Conservation (phyloP, 2,113 vertebrate species). For the Bolborhynchus lineola region DNA sequence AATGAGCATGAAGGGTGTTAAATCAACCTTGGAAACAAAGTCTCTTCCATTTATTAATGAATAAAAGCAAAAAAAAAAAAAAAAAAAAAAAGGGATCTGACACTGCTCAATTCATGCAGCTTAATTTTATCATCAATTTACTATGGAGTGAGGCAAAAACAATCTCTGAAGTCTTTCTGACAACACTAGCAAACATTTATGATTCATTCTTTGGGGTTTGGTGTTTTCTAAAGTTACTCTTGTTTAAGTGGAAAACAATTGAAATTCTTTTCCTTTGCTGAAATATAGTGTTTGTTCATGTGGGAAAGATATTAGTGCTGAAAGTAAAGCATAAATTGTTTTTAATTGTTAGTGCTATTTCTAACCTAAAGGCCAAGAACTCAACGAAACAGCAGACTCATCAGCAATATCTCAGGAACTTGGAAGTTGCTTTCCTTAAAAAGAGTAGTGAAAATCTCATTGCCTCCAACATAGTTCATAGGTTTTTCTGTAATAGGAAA, state of each 20-base stretch:
- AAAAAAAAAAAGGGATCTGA: not conserved
- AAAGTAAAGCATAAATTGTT: not conserved
- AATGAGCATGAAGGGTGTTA: not conserved
- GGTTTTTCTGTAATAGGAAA: not conserved
- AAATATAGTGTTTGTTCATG: not conserved
- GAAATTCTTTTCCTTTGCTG: not conserved
- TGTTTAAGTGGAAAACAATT: not conserved
- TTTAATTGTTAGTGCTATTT: not conserved
- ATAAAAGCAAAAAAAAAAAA: not conserved
- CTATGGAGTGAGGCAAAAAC: not conserved
- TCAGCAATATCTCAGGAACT: not conserved
- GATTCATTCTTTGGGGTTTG: not conserved
- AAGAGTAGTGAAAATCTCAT: not conserved
- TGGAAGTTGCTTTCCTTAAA: not conserved
- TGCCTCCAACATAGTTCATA: not conserved
- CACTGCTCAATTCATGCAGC: not conserved
- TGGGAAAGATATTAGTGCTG: fast-evolving
- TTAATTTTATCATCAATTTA: not conserved
- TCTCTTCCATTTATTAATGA: not conserved
- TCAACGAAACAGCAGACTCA: not conserved
- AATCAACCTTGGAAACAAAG: not conserved
- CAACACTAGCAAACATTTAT: not conserved
- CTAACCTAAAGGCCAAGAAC: not conserved
- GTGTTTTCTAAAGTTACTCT: not conserved
- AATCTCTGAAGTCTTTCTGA: not conserved